phyloP scores from a whole-genome alignment of 1,140 invertebrate genomes.

The Drosophila elegans region DNA sequence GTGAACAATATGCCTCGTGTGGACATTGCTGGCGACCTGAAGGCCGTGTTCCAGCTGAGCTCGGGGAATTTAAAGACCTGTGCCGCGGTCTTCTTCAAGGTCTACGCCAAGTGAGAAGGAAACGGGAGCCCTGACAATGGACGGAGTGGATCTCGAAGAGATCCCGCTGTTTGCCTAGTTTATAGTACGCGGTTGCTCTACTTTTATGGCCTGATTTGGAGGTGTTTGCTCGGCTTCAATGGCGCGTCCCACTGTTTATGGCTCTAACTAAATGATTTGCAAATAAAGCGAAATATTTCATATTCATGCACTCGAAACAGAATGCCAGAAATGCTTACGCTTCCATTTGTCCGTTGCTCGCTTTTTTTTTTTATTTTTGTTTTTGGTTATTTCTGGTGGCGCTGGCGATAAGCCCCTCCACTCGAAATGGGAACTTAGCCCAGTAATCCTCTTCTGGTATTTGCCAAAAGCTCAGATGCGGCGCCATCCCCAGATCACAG shows the following conservation, averaged over 20 bases:
- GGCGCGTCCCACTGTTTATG: constrained; percentile 50
- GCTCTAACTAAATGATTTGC: constrained; percentile 66
- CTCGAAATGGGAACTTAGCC: constrained; percentile 42
- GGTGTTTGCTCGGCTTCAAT: constrained; percentile 55
- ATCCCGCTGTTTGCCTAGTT: constrained; percentile 32
- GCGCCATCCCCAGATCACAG: constrained; percentile 28
- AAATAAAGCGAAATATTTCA: constrained; percentile 62
- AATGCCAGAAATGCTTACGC: constrained; percentile 14
- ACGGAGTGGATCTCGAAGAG: background rate
- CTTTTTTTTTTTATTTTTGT: constrained; percentile 3
- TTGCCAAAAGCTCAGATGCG: constrained; percentile 39
- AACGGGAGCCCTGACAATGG: background rate
- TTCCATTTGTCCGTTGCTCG: constrained; percentile 1
- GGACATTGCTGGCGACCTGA: constrained; percentile 49
- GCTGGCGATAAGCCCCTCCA: constrained; percentile 31
- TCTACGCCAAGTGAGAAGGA: constrained; percentile 13
- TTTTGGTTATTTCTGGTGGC: constrained; percentile 25
- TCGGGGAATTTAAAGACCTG: constrained; percentile 34
- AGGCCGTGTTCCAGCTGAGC: constrained; percentile 38
- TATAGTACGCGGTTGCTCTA: constrained; percentile 24
- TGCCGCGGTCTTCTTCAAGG: constrained; percentile 16
- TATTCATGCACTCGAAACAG: constrained; percentile 38
- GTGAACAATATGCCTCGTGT: constrained; percentile 34
- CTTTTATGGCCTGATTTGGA: constrained; percentile 43
- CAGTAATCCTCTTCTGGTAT: constrained; percentile 43